A percentile compares a stretch with the other conserved stretches of the same genome.
Evolutionary conservation across 2,888 invertebrate genomes (phyloP).

Genomic region (Latrodectus hesperus): DNA sequence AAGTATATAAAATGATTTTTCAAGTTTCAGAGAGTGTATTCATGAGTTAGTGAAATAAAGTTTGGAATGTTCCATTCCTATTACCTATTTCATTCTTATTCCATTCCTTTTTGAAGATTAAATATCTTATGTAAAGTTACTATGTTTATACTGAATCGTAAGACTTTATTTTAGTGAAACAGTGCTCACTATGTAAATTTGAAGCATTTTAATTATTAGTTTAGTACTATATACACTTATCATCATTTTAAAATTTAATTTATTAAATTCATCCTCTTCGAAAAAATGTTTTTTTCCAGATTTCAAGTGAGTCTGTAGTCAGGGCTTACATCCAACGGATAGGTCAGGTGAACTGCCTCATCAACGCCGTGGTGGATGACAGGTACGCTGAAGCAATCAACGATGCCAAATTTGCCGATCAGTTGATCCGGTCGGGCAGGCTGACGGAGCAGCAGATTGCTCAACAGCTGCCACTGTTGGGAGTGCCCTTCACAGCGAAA

Average conservation of each 20-base stretch:
- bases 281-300: neutral
- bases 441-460: conserved; percentile 30
- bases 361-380: conserved; percentile 75
- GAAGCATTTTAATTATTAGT: too few relatives aligned
- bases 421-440: conserved; percentile 27
- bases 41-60: too few relatives aligned
- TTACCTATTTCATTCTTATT: too few relatives aligned
- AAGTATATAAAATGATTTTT: too few relatives aligned
- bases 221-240: neutral
- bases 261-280: neutral
- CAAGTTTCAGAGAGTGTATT: too few relatives aligned
- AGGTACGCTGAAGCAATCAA: conserved; percentile 74
- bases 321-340: conserved; percentile 74
- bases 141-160: too few relatives aligned
- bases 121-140: too few relatives aligned
- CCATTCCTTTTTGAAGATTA: too few relatives aligned
- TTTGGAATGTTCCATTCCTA: too few relatives aligned
- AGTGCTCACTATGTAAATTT: too few relatives aligned
- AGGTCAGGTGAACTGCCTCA: conserved; percentile 73
- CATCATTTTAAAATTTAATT: neutral
- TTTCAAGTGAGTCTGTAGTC: conserved; percentile 70
- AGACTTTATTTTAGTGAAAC: too few relatives aligned
- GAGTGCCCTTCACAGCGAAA: conserved; percentile 65
- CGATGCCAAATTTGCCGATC: conserved; percentile 74
- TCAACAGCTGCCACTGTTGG: conserved; percentile 32